Evolutionary conservation across 2,888 invertebrate species (phyloP).

Genomic region (Mantis religiosa): DNA sequence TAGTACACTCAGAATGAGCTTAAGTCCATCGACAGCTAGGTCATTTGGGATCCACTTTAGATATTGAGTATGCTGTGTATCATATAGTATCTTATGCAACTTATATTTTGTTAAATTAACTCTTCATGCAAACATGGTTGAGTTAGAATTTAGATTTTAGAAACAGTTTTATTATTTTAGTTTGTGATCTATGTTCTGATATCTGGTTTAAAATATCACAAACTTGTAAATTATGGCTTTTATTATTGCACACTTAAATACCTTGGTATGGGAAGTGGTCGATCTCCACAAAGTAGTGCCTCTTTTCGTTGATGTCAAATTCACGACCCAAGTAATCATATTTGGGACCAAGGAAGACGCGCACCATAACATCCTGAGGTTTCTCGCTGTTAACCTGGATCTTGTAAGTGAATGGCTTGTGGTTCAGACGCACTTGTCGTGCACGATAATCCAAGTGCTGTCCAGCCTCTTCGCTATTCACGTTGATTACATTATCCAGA

Average conservation of each 20-base stretch:
- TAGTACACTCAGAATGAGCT: no score
- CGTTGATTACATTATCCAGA: constrained; percentile 53
- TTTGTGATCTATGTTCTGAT: no score
- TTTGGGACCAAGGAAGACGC: constrained; percentile 67
- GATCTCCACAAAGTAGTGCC: constrained; percentile 60
- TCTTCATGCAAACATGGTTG: no score
- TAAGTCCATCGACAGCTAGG: no score
- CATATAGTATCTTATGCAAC: no score
- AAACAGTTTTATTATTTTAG: no score
- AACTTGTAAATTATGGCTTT: no score
- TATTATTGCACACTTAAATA: constrained; percentile 13
- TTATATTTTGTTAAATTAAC: no score
- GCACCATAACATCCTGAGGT: constrained; percentile 56
- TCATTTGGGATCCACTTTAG: no score
- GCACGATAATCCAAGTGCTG: constrained; percentile 40
- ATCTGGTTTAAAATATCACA: no score
- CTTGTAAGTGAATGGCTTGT: constrained; percentile 58
- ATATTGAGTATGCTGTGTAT: no score
- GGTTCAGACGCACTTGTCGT: constrained; percentile 60
- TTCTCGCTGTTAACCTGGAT: constrained; percentile 56
- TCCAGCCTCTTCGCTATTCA: constrained; percentile 46
- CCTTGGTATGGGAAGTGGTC: constrained; percentile 57
- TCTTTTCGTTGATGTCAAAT: constrained; percentile 53
- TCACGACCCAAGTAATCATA: constrained; percentile 54
- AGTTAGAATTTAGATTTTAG: no score